A percentile compares a stretch with the other conserved stretches of the same genome.
These are phyloP conservation scores for Sebastes elongatus DNA, from an alignment of 2,797 vertebrate genomes.

Conservation along the genomic window DNA sequence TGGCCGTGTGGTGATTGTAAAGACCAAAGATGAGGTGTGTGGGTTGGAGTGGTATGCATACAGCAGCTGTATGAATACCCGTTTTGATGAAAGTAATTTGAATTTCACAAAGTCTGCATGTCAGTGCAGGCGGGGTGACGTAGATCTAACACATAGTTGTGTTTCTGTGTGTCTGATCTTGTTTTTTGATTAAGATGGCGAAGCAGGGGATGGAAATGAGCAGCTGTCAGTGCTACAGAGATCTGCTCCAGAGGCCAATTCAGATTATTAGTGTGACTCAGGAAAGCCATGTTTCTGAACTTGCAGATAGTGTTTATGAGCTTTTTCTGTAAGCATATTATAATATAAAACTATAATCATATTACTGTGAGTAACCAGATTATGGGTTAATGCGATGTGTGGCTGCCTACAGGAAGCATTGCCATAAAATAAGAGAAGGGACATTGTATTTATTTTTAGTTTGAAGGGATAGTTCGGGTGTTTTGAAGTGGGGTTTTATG, in stretches of 20 bases:
- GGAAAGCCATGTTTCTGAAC: neutral
- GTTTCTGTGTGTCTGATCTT: neutral
- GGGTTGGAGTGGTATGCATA: conserved; percentile 45
- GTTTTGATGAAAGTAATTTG: conserved; percentile 10
- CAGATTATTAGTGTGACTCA: neutral
- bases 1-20: neutral
- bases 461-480: too few species aligned
- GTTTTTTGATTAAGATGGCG: neutral
- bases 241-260: neutral
- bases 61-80: conserved; percentile 34
- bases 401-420: neutral
- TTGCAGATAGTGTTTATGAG: neutral
- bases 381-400: neutral
- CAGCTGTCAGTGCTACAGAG: conserved; percentile 15
- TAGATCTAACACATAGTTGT: neutral
- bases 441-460: neutral
- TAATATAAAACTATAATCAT: neutral
- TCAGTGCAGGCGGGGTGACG: neutral
- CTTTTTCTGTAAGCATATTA: neutral
- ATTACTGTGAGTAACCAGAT: conserved; percentile 6
- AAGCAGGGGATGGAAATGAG: conserved; percentile 23
- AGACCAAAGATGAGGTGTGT: conserved; percentile 46
- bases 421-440: neutral
- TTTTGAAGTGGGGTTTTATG: too few species aligned
- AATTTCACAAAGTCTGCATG: neutral